Conservation (phyloP, 2,888 invertebrate species). For the Byasa hedistus region DNA sequence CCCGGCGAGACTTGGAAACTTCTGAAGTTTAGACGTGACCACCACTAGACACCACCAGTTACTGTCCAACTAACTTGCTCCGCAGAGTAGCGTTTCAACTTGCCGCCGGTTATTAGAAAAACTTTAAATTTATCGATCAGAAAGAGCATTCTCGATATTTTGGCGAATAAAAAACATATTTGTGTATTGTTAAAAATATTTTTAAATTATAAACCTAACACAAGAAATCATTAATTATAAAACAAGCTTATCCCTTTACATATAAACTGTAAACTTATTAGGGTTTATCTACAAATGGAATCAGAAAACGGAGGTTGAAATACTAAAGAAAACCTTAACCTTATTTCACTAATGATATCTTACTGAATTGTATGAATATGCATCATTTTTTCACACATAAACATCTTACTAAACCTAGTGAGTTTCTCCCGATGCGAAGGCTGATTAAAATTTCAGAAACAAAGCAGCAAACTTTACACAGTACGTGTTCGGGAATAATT, state of each 20-base stretch:
- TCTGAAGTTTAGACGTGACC: constrained; percentile 41
- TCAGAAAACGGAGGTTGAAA: no score
- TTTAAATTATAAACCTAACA: background rate
- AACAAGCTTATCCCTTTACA: background rate
- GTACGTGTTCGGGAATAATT: constrained; percentile 75
- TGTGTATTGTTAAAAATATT: background rate
- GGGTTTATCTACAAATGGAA: background rate
- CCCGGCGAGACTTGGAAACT: constrained; percentile 36
- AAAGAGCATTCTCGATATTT: constrained; percentile 9
- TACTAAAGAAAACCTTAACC: no score
- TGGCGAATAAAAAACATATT: background rate
- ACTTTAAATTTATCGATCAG: constrained; percentile 41
- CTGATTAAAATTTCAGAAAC: constrained; percentile 73
- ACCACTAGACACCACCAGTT: constrained; percentile 38
- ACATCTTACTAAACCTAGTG: constrained; percentile 34
- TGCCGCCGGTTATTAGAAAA: constrained; percentile 50
- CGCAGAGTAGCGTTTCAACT: constrained; percentile 35
- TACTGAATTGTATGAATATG: background rate
- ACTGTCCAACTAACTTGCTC: constrained; percentile 40
- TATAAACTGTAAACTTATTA: background rate
- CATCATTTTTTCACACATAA: constrained; percentile 23
- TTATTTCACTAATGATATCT: no score
- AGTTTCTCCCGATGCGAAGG: constrained; percentile 37
- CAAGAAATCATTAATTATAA: background rate
- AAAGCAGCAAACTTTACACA: constrained; percentile 61